Evolutionary conservation across 2,888 invertebrate species (phyloP), one percentile per base, ranked within the genome.

Genomic region (Ormyrus labotus): DNA sequence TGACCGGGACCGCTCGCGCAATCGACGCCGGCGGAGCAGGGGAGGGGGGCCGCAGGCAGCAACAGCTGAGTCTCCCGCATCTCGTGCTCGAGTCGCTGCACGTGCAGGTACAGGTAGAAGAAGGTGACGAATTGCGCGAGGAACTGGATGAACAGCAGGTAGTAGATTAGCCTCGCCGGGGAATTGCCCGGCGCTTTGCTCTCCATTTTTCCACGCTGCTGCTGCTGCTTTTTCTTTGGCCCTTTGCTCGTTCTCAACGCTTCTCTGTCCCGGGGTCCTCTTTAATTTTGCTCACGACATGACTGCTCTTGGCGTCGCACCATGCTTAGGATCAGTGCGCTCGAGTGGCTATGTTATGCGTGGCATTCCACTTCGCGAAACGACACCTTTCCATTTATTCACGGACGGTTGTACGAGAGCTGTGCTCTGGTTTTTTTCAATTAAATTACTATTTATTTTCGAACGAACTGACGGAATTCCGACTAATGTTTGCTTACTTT

Each of bases 131-230:
- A 85, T 81, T 90, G 90, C 45, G 86, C 82, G 61, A 87, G 79
- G 74, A 90, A 89, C 83, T 90, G 90, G 68, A 86, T 86, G 61
- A 89, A 80, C 73, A 90, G 83, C 73, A 90, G 86, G 83, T 84
- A 85, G 78, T 87, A 87, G 82, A 88, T 84, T 78, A 88, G 83
- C 85, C 86, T 86, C 76, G 84, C 85, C 82, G 87, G 86, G 65
- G 83, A 19, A 50, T 48, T 61, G 8, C 53, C 63, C 7, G 47
- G 11, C 13, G 47, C 47, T 74, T 79, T 79, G 8, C 69, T 63
- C 57, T 79, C 79, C 79, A 79, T 79, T 74, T 63, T 34, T 60
- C 5, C n/a, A 0, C 13, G 13, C 57, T 69, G 10, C 6, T 58
- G 11, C 57, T 70, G 3, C 11, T 73, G 9, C 4, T 10, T 77